These are phyloP conservation scores for Halichondria panicea DNA, from an alignment of 37 sponge, comb jelly and placozoan species.

Conservation along the genomic window DNA sequence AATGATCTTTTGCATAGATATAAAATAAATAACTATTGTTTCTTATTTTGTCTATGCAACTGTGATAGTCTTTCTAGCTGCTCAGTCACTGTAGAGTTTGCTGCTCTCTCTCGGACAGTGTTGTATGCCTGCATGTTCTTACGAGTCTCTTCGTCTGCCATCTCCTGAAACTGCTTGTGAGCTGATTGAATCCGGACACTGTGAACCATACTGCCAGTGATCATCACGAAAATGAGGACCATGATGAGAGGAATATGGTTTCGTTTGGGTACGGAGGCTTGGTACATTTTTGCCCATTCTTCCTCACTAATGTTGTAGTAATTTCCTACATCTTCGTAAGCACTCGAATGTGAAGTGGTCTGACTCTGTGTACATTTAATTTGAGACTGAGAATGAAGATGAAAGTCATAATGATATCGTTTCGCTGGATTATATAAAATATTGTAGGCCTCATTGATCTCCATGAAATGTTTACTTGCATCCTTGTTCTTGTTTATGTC, in stretches of 20 bases:
- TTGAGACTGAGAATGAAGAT: slow-evolving; percentile 3
- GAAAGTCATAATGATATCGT: slow-evolving; percentile 46
- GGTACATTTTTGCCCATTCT: slow-evolving; percentile 13
- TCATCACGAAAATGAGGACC: slow-evolving; percentile 21
- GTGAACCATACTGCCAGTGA: slow-evolving; percentile 4
- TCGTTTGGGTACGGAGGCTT: background rate
- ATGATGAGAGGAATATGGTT: slow-evolving; percentile 10
- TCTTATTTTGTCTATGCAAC: slow-evolving; percentile 10
- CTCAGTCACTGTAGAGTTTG: slow-evolving; percentile 26
- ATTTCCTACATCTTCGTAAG: background rate
- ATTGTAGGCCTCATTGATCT: slow-evolving; percentile 64
- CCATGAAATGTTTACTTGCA: slow-evolving; percentile 22
- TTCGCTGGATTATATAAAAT: slow-evolving; percentile 20
- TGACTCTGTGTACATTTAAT: background rate
- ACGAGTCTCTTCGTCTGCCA: slow-evolving; percentile 6
- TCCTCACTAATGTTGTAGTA: slow-evolving; percentile 1
- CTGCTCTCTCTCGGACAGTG: slow-evolving; percentile 39
- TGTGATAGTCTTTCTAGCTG: slow-evolving; percentile 30
- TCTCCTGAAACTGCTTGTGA: slow-evolving; percentile 13
- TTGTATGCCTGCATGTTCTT: slow-evolving; percentile 20
- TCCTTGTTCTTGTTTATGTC: slow-evolving; percentile 34
- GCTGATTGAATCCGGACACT: slow-evolving; percentile 9
- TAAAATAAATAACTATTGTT: no score
- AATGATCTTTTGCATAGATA: no score
- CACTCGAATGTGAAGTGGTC: background rate